These are phyloP conservation scores for Cryptoblepharus egeriae DNA, from an alignment of 2,797 vertebrate species.

Conservation along the genomic window DNA sequence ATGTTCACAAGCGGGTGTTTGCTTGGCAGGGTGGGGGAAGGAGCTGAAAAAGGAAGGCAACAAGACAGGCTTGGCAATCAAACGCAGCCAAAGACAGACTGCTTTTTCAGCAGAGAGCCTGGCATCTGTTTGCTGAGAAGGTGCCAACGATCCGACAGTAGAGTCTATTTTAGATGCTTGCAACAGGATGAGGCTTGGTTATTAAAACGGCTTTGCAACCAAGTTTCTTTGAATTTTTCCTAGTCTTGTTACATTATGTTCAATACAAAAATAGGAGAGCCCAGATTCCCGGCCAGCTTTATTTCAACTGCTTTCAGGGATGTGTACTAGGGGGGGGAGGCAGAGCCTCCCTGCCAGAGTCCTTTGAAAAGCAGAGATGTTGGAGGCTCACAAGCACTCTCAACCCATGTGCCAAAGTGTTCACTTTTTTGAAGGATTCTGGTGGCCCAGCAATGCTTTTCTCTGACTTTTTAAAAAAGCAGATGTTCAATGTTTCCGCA, in stretches of 20 bases:
- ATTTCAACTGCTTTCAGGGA: not conserved
- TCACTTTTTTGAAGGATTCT: too few relatives aligned
- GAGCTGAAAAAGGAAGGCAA: not conserved
- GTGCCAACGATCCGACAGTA: not conserved
- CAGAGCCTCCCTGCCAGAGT: too few relatives aligned
- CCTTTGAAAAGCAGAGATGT: too few relatives aligned
- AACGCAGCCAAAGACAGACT: not conserved
- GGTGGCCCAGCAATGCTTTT: too few relatives aligned
- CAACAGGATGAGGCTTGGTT: not conserved
- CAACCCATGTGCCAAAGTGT: too few relatives aligned
- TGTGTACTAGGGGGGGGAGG: too few relatives aligned
- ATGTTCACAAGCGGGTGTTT: not conserved
- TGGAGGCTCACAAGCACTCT: too few relatives aligned
- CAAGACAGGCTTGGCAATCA: not conserved
- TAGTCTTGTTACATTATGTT: not conserved
- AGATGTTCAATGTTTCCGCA: not conserved
- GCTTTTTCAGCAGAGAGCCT: not conserved
- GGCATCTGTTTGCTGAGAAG: not conserved
- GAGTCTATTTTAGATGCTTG: not conserved
- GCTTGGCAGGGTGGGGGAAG: not conserved
- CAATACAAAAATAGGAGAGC: not conserved
- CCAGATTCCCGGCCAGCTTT: not conserved
- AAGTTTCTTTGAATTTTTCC: not conserved
- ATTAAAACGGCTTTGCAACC: not conserved
- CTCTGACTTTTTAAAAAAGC: not conserved